Evolutionary conservation across 2,888 invertebrate genomes (phyloP).

Genomic region (Desoria tigrina): DNA sequence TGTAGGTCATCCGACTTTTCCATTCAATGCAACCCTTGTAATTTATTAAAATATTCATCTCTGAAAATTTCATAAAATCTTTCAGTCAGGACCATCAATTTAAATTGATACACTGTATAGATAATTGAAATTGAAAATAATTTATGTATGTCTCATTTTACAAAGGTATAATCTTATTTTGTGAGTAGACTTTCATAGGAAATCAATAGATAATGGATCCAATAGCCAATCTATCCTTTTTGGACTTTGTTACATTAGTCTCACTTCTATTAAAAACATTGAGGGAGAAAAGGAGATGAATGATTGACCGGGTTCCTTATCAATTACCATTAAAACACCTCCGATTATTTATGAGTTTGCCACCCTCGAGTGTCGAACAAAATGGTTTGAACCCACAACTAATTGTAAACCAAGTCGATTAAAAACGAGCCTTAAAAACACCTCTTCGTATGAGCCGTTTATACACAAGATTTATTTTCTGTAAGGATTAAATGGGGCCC

Average conservation of each 20-base stretch:
- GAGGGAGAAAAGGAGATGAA: slow-evolving; percentile 10
- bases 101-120: slow-evolving; percentile 46
- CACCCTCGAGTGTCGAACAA: slow-evolving; percentile 15
- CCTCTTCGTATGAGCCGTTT: too few relatives aligned
- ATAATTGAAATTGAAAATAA: slow-evolving; percentile 49
- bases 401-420: slow-evolving; percentile 12
- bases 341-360: slow-evolving; percentile 41
- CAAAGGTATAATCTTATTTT: too few relatives aligned
- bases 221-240: neutral
- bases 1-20: slow-evolving; percentile 30
- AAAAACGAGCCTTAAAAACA: neutral
- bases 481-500: too few relatives aligned
- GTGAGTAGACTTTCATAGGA: too few relatives aligned
- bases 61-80: slow-evolving; percentile 49
- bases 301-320: slow-evolving; percentile 30
- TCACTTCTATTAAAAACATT: neutral
- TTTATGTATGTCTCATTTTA: too few relatives aligned
- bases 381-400: neutral
- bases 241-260: neutral
- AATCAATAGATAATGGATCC: neutral
- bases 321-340: slow-evolving; percentile 50
- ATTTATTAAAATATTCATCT: slow-evolving; percentile 38
- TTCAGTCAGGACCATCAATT: slow-evolving; percentile 47
- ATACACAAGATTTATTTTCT: too few relatives aligned
- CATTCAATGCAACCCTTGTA: neutral